Base-by-base conservation (phyloP, 2,888 invertebrate genomes). In the Drosophila macrothrix region DNA sequence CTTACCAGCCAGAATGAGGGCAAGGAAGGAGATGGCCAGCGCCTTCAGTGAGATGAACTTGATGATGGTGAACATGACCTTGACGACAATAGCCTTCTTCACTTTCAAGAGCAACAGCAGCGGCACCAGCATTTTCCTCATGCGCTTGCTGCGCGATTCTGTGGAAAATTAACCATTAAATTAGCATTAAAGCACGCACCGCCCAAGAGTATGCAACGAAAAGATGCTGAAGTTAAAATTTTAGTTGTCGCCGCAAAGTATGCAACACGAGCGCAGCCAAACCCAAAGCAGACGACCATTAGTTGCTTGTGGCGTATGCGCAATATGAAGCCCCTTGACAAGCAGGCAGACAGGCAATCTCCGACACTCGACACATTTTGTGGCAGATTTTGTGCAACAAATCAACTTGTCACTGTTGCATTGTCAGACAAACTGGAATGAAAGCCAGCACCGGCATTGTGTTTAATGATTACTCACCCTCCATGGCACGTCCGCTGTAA, bases 21-120 rank as follows among this genome's bases (percentile, higher is more conserved):
- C 95, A 76, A 95, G 93, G 53, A 95, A 89, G 58, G 96, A 95
- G 37, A 95, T 94, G 68, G 95, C 95, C 63, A 96, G 93, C 64
- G 95, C 95, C 92, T 95, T 96, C 83, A 96, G 94, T 12, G 96
- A 95, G 58, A 96, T 94, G 73, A 96, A 92, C n/a, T 95, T 95
- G 54, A 96, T 94, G 67, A 94, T 90, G 31, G 95, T 94, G 75
- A 96, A 94, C 54, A 95, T 91, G 33, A 95, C 94, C 37, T 96
- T 95, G 61, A 96, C 91, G 54, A 95, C 93, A 41, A 96, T 93
- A 49, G 94, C 94, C 61, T 95, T 94, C 91, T 96, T 96, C 83
- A 96, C 90, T 90, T 95, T 95, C 88, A 96, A 90, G 29, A 94
- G 94, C 79, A 96, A 91, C 31, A 96, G 93, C 59, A 96, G 90